Base-by-base conservation (phyloP, 1,140 invertebrate species). In the Pissodes strobi region DNA sequence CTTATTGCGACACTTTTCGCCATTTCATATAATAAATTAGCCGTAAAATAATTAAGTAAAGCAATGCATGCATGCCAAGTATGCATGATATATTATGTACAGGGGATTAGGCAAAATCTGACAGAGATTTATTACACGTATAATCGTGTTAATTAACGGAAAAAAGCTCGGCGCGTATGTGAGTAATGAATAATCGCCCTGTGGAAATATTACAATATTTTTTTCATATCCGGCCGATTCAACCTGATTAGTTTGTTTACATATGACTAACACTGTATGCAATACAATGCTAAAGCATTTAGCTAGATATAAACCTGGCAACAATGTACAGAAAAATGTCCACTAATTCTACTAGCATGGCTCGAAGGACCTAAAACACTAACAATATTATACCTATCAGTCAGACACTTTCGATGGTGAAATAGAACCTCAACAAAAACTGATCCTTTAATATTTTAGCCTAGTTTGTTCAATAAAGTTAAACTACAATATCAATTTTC, bases 401-500 rank as follows among this genome's bases (percentile, higher is more conserved):
- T n/a, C n/a, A n/a, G n/a, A n/a, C n/a, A n/a, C n/a, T n/a, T n/a
- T n/a, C n/a, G n/a, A n/a, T n/a, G n/a, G n/a, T n/a, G n/a, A n/a
- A n/a, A n/a, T n/a, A n/a, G n/a, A n/a, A n/a, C n/a, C n/a, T n/a
- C n/a, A n/a, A n/a, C n/a, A n/a, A n/a, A n/a, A n/a, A n/a, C n/a
- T n/a, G n/a, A n/a, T n/a, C n/a, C n/a, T n/a, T n/a, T n/a, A n/a
- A n/a, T n/a, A n/a, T n/a, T n/a, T n/a, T n/a, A n/a, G n/a, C n/a
- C n/a, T n/a, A n/a, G n/a, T n/a, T n/a, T n/a, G n/a, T 34, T 34
- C 30, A 34, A 12, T 12, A 12, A 34, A 34, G 13, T 1, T 34
- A 34, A 34, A n/a, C 13, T 2, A n/a, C n/a, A n/a, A n/a, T 9
- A 13, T 48, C 3, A 67, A 69, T 76, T 79, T 77, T 77, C 82